phyloP scores from a whole-genome alignment of 2,797 vertebrate genomes.

The Capromys pilorides region DNA sequence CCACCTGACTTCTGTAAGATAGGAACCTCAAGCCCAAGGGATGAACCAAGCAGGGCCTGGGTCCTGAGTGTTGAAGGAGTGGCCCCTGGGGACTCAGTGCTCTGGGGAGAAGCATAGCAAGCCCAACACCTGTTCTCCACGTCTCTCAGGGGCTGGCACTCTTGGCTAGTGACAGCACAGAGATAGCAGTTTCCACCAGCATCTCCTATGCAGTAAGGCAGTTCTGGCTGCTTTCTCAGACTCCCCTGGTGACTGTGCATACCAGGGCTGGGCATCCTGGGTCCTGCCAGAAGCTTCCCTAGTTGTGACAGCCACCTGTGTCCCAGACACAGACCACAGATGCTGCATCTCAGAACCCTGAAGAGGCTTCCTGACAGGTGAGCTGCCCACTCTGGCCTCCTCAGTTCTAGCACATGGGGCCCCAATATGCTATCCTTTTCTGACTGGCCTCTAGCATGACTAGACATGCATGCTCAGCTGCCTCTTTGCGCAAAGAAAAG shows the following conservation, averaged over 20 bases:
- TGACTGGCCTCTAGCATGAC: not conserved
- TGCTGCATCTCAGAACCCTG: not conserved
- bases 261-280: not conserved
- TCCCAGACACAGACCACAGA: not conserved
- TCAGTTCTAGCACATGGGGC: not conserved
- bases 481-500: not conserved
- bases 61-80: not conserved
- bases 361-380: not conserved
- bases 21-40: not conserved
- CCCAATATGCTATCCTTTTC: not conserved
- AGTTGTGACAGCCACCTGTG: not conserved
- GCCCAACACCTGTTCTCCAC: no score
- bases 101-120: not conserved
- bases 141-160: not conserved
- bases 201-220: not conserved
- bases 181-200: fast-evolving
- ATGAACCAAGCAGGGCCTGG: not conserved
- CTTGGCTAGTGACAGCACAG: not conserved
- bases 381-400: not conserved
- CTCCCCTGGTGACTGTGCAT: not conserved
- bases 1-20: not conserved
- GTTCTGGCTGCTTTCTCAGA: no score
- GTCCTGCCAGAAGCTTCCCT: not conserved
- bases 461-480: not conserved
- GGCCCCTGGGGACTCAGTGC: not conserved